These are phyloP conservation scores for Platycheirus rosarum DNA, from an alignment of 2,888 invertebrate genomes.

Conservation along the genomic window DNA sequence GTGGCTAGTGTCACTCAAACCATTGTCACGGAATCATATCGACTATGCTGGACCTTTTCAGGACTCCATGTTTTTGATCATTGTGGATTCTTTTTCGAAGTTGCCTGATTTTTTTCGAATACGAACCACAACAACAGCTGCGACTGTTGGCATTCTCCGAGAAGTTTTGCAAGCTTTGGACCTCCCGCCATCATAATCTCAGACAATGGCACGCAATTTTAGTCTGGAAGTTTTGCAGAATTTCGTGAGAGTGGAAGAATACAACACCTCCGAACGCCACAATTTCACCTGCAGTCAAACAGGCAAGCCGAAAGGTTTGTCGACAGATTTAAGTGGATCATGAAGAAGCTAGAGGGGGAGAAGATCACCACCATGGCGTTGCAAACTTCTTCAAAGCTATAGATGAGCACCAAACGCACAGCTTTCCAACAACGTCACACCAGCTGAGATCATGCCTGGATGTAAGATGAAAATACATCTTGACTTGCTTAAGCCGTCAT, in stretches of 20 bases:
- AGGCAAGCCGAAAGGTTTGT: conserved; percentile 75
- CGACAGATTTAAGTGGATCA: conserved; percentile 67
- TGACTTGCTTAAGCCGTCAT: conserved; percentile 1
- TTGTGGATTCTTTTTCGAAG: conserved; percentile 38
- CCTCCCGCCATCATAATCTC: conserved; percentile 39
- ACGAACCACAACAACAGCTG: background rate
- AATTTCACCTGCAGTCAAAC: conserved; percentile 69
- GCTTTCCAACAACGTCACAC: no score
- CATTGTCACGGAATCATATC: conserved; percentile 80
- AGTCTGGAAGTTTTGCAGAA: conserved; percentile 34
- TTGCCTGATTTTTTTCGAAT: conserved; percentile 20
- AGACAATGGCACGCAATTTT: conserved; percentile 68
- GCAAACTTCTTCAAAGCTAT: no score
- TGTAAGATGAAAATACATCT: conserved; percentile 12
- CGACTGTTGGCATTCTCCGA: no score
- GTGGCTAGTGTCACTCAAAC: conserved; percentile 74
- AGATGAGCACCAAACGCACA: no score
- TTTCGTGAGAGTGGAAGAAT: no score
- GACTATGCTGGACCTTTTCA: conserved; percentile 80
- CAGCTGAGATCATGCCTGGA: conserved; percentile 5
- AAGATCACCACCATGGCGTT: background rate
- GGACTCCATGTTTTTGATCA: conserved; percentile 6
- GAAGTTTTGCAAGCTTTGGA: no score
- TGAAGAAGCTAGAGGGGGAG: conserved; percentile 11
- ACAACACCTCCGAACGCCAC: conserved; percentile 55